Evolutionary conservation across 2,888 invertebrate genomes (phyloP).

Genomic region (Mesoligia furuncula): DNA sequence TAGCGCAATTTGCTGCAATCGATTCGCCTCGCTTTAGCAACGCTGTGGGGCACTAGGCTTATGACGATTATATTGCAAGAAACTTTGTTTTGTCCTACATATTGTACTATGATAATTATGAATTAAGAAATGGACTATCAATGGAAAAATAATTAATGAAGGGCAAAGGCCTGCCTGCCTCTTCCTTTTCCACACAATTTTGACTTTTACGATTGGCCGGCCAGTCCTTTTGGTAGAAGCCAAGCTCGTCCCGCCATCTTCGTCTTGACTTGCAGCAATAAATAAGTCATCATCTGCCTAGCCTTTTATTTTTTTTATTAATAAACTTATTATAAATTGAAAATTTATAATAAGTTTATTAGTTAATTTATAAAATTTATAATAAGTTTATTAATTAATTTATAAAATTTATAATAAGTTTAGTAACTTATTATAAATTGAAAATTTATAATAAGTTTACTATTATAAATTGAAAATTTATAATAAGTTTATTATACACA

Average conservation of each 20-base stretch:
- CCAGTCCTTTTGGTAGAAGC: neutral
- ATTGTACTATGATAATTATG: neutral
- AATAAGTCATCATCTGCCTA: no score
- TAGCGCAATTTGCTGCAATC: conserved; percentile 77
- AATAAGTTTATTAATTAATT: no score
- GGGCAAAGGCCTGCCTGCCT: neutral
- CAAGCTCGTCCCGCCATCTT: neutral
- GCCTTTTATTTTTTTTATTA: no score
- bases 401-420: no score
- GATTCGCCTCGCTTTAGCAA: conserved; percentile 76
- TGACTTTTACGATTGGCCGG: neutral
- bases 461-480: no score
- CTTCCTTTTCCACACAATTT: no score
- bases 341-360: no score
- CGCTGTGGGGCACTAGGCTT: conserved; percentile 66
- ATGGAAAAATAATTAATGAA: neutral
- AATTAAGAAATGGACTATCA: neutral
- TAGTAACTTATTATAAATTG: no score
- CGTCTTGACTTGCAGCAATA: neutral
- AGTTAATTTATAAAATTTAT: no score
- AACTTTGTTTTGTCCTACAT: conserved; percentile 24
- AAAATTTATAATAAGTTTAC: no score
- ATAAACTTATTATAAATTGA: no score
- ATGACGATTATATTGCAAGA: conserved; percentile 48
- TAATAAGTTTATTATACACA: neutral